phyloP scores from a whole-genome alignment of 2,797 vertebrate species.

The Neoniphon sammara region DNA sequence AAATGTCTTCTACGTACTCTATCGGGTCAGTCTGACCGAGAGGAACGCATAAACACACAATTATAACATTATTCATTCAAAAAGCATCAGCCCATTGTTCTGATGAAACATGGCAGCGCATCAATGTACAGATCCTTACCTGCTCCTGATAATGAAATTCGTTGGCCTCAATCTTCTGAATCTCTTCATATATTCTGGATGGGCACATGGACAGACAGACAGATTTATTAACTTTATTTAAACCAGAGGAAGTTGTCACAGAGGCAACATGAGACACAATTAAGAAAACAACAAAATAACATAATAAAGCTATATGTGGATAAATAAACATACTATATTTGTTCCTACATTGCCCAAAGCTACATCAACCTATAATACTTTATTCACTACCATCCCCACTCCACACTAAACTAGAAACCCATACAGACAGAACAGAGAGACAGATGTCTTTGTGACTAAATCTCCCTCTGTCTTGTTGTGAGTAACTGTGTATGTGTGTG shows the following conservation, averaged over 20 bases:
- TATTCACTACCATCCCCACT: neutral
- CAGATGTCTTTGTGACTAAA: neutral
- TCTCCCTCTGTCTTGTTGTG: neutral
- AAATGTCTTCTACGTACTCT: slow-evolving; percentile 94
- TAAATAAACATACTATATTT: slow-evolving; percentile 7
- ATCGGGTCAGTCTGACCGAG: slow-evolving; percentile 91
- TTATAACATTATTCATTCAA: neutral
- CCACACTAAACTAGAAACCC: neutral
- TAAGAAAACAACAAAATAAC: neutral
- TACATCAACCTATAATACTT: slow-evolving; percentile 11
- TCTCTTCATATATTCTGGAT: slow-evolving; percentile 93
- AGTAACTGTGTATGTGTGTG: neutral
- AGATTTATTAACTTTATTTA: slow-evolving; percentile 28
- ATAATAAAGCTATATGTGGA: slow-evolving; percentile 12
- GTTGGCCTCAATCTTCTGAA: slow-evolving; percentile 96
- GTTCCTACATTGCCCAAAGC: too few relatives aligned
- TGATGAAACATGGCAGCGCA: neutral
- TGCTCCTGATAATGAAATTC: slow-evolving; percentile 97
- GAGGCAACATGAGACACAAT: slow-evolving; percentile 15
- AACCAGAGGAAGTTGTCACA: slow-evolving; percentile 12
- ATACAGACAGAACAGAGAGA: neutral
- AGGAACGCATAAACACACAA: slow-evolving; percentile 4
- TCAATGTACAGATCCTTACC: slow-evolving; percentile 74
- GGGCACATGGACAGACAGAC: slow-evolving; percentile 21
- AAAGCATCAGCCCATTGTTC: neutral